phyloP scores from a whole-genome alignment of 2,113 vertebrate species.

The Nothocercus julius region DNA sequence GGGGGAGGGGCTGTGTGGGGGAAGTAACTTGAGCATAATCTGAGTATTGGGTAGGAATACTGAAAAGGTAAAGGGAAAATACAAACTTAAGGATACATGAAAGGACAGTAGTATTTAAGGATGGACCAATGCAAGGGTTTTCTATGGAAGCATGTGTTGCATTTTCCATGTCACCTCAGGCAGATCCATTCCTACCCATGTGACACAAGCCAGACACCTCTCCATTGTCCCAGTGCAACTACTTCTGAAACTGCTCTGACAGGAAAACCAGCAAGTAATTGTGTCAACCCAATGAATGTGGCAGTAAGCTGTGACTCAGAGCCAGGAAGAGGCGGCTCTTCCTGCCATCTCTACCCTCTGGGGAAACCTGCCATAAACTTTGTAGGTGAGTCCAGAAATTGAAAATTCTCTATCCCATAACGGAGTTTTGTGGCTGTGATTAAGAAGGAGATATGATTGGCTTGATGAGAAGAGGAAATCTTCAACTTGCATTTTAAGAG shows the following conservation, averaged over 20 bases:
- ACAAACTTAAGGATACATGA: not conserved
- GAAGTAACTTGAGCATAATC: not conserved
- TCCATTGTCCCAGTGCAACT: not conserved
- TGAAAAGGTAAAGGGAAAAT: not conserved
- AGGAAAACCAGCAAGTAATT: not conserved
- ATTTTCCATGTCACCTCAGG: not conserved
- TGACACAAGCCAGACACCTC: not conserved
- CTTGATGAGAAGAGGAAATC: not conserved
- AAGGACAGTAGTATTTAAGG: not conserved
- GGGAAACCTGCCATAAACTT: not conserved
- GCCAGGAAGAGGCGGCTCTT: not conserved
- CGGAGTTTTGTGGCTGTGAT: not conserved
- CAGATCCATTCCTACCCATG: not conserved
- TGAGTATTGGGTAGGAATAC: not conserved
- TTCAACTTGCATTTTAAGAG: not conserved
- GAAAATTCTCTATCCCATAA: not conserved
- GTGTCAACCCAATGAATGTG: not conserved
- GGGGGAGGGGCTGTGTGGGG: not conserved
- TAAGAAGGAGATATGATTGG: not conserved
- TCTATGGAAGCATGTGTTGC: not conserved
- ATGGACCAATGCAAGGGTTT: not conserved
- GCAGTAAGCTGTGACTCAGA: not conserved
- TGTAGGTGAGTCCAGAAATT: not conserved
- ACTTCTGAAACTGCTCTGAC: not conserved
- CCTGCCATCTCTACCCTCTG: not conserved